phyloP scores from a whole-genome alignment of 2,888 invertebrate genomes.

The Andrena bucephala region DNA sequence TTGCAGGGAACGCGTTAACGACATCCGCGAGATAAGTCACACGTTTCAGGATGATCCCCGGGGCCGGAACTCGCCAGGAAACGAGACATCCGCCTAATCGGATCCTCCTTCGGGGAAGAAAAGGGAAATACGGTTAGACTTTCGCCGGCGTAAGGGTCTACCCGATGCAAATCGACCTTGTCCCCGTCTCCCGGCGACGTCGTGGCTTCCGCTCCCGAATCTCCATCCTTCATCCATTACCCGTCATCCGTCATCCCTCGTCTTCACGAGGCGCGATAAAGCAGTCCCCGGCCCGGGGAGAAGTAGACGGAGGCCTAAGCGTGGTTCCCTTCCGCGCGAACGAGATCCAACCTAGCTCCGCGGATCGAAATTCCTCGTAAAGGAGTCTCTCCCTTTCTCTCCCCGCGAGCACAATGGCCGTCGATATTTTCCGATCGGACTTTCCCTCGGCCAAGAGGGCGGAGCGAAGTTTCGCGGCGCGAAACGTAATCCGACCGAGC shows the following conservation, averaged over 20 bases:
- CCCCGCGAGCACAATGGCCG: conserved; percentile 6
- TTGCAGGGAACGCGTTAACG: no score
- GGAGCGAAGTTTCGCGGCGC: conserved; percentile 47
- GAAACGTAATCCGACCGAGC: conserved; percentile 59
- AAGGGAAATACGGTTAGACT: conserved; percentile 40
- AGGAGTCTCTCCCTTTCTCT: neutral
- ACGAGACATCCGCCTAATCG: conserved; percentile 43
- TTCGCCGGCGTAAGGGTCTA: conserved; percentile 32
- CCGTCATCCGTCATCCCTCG: conserved; percentile 58
- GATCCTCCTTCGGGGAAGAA: conserved; percentile 5
- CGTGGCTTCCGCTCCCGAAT: conserved; percentile 58
- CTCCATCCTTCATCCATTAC: conserved; percentile 67
- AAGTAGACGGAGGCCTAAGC: neutral
- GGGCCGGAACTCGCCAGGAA: conserved; percentile 45
- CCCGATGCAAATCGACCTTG: conserved; percentile 60
- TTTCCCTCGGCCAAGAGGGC: conserved; percentile 18
- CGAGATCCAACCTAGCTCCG: neutral
- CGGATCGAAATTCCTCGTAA: neutral
- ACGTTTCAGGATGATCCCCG: no score
- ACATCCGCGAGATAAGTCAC: no score
- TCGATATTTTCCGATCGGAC: conserved; percentile 13
- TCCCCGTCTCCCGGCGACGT: neutral
- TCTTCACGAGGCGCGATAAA: conserved; percentile 1
- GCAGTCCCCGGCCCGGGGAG: neutral
- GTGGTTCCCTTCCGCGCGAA: neutral